These are phyloP conservation scores for Clarias laeviceps DNA, from an alignment of 2,797 vertebrate species.

Conservation along the genomic window DNA sequence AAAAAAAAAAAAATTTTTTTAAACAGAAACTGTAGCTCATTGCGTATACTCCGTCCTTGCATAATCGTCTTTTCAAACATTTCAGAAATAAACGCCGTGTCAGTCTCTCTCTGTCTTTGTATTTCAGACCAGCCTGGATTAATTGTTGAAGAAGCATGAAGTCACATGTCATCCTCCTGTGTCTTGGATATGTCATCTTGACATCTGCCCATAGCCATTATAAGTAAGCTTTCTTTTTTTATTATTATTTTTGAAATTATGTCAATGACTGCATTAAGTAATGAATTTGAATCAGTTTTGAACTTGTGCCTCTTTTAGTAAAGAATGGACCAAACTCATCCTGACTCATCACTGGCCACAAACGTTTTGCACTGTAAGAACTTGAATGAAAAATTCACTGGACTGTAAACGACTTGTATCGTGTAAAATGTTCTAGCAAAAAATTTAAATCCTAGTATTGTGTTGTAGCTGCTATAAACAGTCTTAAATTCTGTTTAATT, in stretches of 20 bases:
- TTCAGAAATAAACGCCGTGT: neutral
- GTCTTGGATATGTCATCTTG: constrained; percentile 42
- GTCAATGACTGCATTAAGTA: neutral
- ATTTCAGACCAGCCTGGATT: neutral
- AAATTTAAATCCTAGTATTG: neutral
- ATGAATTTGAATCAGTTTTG: neutral
- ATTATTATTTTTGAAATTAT: neutral
- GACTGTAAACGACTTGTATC: neutral
- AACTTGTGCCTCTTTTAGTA: constrained; percentile 63
- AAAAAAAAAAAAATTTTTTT: neutral
- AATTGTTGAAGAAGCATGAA: constrained; percentile 42
- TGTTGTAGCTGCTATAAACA: neutral
- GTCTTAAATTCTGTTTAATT: neutral
- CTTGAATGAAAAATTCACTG: neutral
- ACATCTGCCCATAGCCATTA: neutral
- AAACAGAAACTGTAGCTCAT: neutral
- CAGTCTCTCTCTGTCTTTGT: neutral
- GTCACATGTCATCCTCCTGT: constrained; percentile 36
- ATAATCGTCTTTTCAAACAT: neutral
- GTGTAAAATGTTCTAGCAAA: neutral
- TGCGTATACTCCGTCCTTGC: neutral
- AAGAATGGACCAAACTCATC: constrained; percentile 76
- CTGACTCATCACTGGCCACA: constrained; percentile 81
- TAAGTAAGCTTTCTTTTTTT: neutral
- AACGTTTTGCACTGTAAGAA: constrained; percentile 74